Conservation (phyloP, 1,140 invertebrate genomes). For the Bombus superbus region DNA sequence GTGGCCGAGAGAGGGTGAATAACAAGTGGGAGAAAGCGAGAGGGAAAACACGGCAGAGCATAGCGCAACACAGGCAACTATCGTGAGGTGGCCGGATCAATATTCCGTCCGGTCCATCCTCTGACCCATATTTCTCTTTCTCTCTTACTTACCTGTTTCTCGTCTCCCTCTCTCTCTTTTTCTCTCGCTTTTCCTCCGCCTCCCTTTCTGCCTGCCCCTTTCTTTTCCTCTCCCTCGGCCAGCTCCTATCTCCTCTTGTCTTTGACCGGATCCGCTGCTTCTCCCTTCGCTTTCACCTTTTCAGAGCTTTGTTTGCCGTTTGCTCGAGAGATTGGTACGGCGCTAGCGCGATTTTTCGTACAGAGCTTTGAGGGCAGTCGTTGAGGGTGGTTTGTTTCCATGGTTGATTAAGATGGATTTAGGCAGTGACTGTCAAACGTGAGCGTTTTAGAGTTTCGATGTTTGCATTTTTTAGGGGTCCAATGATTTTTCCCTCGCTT, state of each 20-base stretch:
- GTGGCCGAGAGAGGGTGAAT: background rate
- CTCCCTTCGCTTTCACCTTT: background rate
- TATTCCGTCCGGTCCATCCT: conserved; percentile 82
- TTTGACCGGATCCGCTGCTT: conserved; percentile 16
- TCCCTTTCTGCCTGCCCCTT: conserved; percentile 10
- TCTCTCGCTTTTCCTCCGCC: conserved; percentile 14
- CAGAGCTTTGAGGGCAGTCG: background rate
- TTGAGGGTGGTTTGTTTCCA: no score
- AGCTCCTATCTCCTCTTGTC: conserved; percentile 19
- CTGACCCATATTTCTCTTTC: conserved; percentile 81
- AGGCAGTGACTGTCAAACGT: no score
- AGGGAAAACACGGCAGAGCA: conserved; percentile 66
- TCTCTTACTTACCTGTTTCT: conserved; percentile 72
- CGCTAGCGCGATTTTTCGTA: background rate
- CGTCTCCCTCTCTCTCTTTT: conserved; percentile 44
- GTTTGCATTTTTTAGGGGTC: background rate
- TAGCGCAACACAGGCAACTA: conserved; percentile 77
- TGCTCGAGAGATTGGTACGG: background rate
- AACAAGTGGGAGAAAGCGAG: conserved; percentile 25
- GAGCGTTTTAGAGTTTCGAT: no score
- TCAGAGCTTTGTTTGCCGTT: background rate
- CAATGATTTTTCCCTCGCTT: background rate
- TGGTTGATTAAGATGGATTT: no score
- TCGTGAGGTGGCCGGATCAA: conserved; percentile 80
- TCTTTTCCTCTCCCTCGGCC: background rate